phyloP scores from a whole-genome alignment of 2,113 vertebrate genomes.

The Megalops atlanticus region DNA sequence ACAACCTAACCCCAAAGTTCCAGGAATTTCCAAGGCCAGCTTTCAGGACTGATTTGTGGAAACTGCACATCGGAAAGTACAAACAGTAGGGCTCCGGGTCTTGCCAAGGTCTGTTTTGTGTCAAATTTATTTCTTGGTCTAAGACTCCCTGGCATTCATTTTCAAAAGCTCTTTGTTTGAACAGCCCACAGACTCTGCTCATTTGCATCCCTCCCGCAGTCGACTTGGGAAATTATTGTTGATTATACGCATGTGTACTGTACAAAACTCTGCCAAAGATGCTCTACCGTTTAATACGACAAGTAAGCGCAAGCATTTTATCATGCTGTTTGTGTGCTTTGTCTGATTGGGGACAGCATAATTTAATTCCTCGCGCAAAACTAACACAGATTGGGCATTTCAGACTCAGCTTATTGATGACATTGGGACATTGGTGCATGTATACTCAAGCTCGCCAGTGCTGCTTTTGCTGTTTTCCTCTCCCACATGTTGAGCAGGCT shows the following conservation, averaged over 20 bases:
- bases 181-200: neutral
- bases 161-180: conserved; percentile 15
- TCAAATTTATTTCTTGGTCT: neutral
- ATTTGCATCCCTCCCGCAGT: neutral
- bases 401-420: no score
- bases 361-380: neutral
- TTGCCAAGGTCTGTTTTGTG: conserved; percentile 16
- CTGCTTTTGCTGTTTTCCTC: no score
- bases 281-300: neutral
- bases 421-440: no score
- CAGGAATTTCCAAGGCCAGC: conserved; percentile 5
- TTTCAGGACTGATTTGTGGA: conserved; percentile 4
- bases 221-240: neutral
- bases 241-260: neutral
- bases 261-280: neutral
- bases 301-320: neutral
- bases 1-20: neutral
- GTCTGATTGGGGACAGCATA: neutral
- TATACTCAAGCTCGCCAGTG: no score
- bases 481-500: no score
- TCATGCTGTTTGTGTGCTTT: neutral
- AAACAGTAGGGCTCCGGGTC: neutral
- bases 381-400: no score
- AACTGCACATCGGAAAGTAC: neutral
- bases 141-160: conserved; percentile 1